These are phyloP conservation scores for Scolanthus callimorphus DNA, from an alignment of 92 coral and sea anemone species.

Conservation along the genomic window DNA sequence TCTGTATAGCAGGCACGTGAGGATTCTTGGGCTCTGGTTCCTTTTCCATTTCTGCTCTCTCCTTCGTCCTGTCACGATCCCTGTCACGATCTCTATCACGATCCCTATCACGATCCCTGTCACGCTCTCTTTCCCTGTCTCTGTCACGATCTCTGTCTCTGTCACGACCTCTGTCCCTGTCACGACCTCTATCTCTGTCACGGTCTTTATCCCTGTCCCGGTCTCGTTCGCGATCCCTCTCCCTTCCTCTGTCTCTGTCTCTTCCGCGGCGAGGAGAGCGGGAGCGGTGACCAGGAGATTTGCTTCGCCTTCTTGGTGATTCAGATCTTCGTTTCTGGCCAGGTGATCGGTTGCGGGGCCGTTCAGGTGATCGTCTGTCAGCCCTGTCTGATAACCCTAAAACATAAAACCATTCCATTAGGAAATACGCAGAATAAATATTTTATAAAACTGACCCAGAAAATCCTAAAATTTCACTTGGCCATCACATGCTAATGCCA, in stretches of 20 bases:
- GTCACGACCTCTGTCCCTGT: constrained; percentile 39
- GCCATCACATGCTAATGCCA: too few species aligned
- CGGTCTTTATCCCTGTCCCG: constrained; percentile 48
- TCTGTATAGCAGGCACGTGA: constrained; percentile 24
- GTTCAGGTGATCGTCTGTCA: constrained; percentile 22
- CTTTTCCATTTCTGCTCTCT: too few species aligned
- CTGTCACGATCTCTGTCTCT: too few species aligned
- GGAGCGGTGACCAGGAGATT: constrained; percentile 80
- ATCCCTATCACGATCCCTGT: too few species aligned
- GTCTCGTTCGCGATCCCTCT: constrained; percentile 44
- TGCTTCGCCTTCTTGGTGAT: constrained; percentile 72
- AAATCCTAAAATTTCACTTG: too few species aligned
- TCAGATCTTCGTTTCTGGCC: constrained; percentile 61
- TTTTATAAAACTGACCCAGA: too few species aligned
- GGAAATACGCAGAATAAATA: too few species aligned
- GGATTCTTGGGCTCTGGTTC: constrained; percentile 32
- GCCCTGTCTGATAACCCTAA: too few species aligned
- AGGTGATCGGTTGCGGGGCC: constrained; percentile 63
- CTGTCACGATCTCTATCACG: constrained; percentile 36
- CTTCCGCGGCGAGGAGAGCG: constrained; percentile 78
- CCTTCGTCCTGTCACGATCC: constrained; percentile 32
- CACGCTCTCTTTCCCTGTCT: too few species aligned
- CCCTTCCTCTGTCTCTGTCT: constrained; percentile 67
- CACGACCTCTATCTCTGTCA: constrained; percentile 53
- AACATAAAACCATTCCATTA: too few species aligned